Evolutionary conservation across 2,113 vertebrate genomes (phyloP), one percentile per base, ranked within the genome.

Genomic region (Crotophaga sulcirostris): DNA sequence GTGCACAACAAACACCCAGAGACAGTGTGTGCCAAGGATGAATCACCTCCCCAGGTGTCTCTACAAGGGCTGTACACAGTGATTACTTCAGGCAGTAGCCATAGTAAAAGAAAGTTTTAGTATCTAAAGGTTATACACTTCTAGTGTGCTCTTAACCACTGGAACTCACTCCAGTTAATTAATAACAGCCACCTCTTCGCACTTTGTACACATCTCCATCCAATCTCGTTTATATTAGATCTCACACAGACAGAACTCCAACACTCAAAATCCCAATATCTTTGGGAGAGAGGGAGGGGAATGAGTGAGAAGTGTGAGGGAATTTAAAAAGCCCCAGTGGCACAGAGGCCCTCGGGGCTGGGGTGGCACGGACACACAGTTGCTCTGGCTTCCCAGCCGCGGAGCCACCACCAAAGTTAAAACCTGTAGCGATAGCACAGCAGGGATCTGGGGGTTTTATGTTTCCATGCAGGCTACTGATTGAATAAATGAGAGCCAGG

Each of bases 301-400:
- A 44, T 6, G 21, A 23, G 16, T 21, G 7, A 17, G 9, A 18
- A 38, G 25, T 3, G 20, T 13, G 4, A 3, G 33, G 42, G 17
- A 7, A 36, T 18, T 12, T 29, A 7, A 72, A 40, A 64, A 62
- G 36, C 6, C 54, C 44, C 33, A 95, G 74, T 63, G 40, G 18
- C 29, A 82, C 28, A 47, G 58, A 54, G 17, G 45, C 38, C 69
- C 51, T 38, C 8, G 6, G 40, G 45, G 25, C 10, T 73, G 49
- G 66, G 42, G 36, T 7, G 5, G 11, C 28, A 69, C n/a, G 42
- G 28, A 42, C 0, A 0, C 29, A 34, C 5, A 54, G 34, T 2
- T 49, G 3, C 42, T 60, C 42, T 58, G 40, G 36, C 23, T 85
- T 73, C 74, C 42, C 34, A 36, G 19, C 13, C 24, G 33, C 42